These are phyloP conservation scores for Oreohelix idahoensis DNA, from an alignment of 1,140 invertebrate species.

Conservation along the genomic window DNA sequence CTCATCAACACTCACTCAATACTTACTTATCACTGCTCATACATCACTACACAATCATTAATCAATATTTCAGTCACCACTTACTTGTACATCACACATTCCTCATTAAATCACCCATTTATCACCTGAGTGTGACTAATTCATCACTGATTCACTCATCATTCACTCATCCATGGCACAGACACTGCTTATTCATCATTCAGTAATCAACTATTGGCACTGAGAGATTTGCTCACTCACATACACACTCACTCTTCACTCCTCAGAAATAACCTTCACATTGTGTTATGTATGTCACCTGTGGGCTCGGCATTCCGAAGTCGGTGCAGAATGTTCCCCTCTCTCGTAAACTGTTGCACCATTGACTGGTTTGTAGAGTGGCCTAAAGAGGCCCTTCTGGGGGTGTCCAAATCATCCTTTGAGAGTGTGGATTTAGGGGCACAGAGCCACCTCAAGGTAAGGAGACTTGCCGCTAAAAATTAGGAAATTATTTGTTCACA, in stretches of 20 bases:
- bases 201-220: no score
- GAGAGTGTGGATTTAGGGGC: conserved; percentile 68
- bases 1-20: no score
- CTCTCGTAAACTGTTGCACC: conserved; percentile 74
- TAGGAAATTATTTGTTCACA: no score
- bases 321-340: conserved; percentile 74
- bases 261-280: conserved; percentile 73
- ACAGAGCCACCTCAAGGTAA: conserved; percentile 67
- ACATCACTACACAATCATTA: no score
- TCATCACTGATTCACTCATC: not conserved
- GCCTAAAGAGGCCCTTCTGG: conserved; percentile 72
- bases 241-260: not conserved
- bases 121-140: not conserved
- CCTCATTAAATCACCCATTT: not conserved
- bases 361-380: conserved; percentile 78
- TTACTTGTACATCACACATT: not conserved
- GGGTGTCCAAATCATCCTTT: conserved; percentile 77
- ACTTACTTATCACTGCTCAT: not conserved
- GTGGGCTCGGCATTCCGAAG: conserved; percentile 85
- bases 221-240: not conserved
- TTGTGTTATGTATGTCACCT: conserved; percentile 74
- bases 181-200: no score
- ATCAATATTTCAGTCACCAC: not conserved
- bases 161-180: not conserved
- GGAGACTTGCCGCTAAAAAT: no score